Base-by-base conservation (phyloP, 1,140 invertebrate species). In the Drosophila lacteicornis region DNA sequence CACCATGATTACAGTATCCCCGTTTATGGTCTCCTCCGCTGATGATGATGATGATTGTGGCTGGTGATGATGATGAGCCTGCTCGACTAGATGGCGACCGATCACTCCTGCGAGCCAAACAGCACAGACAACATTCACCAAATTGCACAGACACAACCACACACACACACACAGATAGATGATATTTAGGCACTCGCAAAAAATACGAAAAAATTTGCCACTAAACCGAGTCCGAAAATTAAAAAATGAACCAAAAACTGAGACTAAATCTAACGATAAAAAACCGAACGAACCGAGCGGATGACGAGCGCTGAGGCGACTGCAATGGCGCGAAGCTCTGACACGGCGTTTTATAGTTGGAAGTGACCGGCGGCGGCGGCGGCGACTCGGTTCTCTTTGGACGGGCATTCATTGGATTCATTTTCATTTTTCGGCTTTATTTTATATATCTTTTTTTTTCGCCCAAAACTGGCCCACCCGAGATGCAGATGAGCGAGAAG, bases 401-500 rank as follows among this genome's bases (percentile, higher is more conserved):
- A 22, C 22, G 5, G 30, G 40, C 63, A 38, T 53, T 55, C 50
- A 62, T 74, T 65, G 50, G 27, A n/a, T 25, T 40, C 53, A 42
- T 40, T 56, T 56, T 56, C 15, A 12, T 30, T 30, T 30, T 30
- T 30, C 27, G 22, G 22, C 22, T 25, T 11, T 17, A 36, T 53
- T 30, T 46, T 22, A 22, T n/a, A n/a, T n/a, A 13, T n/a, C 0
- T 9, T 15, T 13, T 4, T 4, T 9, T 40, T 40, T 4, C 5
- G 2, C 38, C 38, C 4, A 40, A 40, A 45, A 17, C 43, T 19
- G 45, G 45, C 13, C 27, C 59, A 45, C 6, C 46, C 27, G 45
- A 76, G 75, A 77, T 78, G 63, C 75, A 78, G 74, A 78, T 78
- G 75, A 78, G 75, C 56, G 74, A 59, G 75, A 40, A 67, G 75